These are phyloP conservation scores for Andrena fulva DNA, from an alignment of 2,888 invertebrate species.

Conservation along the genomic window DNA sequence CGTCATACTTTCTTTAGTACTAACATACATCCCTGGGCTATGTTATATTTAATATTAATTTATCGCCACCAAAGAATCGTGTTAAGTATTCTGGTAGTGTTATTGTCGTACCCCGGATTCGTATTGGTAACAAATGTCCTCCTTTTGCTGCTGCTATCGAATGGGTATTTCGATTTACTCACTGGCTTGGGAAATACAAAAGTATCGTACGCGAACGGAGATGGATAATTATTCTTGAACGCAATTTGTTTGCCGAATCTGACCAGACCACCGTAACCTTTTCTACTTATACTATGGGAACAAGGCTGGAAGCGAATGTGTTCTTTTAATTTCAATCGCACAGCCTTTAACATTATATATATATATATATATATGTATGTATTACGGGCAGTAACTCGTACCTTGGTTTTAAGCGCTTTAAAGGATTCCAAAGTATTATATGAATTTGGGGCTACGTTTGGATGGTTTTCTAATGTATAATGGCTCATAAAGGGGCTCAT, in stretches of 20 bases:
- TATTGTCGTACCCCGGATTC: slow-evolving; percentile 77
- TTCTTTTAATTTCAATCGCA: slow-evolving; percentile 1
- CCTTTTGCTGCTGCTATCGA: slow-evolving; percentile 69
- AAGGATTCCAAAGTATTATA: slow-evolving; percentile 75
- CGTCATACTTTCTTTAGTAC: slow-evolving; percentile 72
- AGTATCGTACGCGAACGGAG: slow-evolving; percentile 73
- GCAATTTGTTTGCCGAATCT: slow-evolving; percentile 60
- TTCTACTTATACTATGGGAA: slow-evolving; percentile 75
- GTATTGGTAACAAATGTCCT: slow-evolving; percentile 59
- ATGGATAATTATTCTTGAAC: slow-evolving; percentile 72
- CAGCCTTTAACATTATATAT: neutral
- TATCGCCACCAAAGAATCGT: slow-evolving; percentile 5
- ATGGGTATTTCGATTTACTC: slow-evolving; percentile 71
- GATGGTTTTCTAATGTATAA: slow-evolving; percentile 73
- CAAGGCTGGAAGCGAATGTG: slow-evolving; percentile 71
- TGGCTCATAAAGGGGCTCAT: slow-evolving; percentile 77
- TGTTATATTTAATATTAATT: slow-evolving; percentile 30
- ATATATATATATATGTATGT: neutral
- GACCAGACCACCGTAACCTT: slow-evolving; percentile 79
- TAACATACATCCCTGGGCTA: slow-evolving; percentile 78
- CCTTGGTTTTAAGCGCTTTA: slow-evolving; percentile 74
- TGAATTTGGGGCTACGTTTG: slow-evolving; percentile 74
- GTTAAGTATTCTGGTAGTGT: neutral
- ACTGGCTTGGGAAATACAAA: slow-evolving; percentile 59
- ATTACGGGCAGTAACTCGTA: slow-evolving; percentile 35